Evolutionary conservation across 2,113 vertebrate genomes (phyloP).

Genomic region (Grammomys dolichurus): DNA sequence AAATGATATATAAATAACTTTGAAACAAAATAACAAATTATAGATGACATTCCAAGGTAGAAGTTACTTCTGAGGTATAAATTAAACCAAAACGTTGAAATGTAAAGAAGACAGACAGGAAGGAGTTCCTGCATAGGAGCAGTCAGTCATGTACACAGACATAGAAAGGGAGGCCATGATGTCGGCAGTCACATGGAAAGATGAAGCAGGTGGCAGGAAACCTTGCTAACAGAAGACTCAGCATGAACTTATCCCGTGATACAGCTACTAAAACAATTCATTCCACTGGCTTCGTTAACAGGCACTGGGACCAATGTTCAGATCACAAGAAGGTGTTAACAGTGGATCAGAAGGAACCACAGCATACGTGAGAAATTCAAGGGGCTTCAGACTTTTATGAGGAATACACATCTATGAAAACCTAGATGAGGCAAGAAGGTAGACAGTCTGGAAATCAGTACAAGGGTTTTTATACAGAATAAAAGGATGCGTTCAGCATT

Average conservation of each 20-base stretch:
- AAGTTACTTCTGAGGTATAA: constrained; percentile 33
- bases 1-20: not conserved
- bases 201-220: not conserved
- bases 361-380: not conserved
- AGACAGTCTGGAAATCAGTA: not conserved
- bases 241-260: not conserved
- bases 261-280: not conserved
- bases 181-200: not conserved
- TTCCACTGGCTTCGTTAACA: not conserved
- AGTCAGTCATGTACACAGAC: not conserved
- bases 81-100: not conserved
- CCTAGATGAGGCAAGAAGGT: not conserved
- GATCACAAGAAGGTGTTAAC: not conserved
- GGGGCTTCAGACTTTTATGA: not conserved
- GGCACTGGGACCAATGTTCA: not conserved
- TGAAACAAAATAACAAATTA: constrained; percentile 31
- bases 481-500: not conserved
- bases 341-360: not conserved
- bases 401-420: not conserved
- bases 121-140: not conserved
- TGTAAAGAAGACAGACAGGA: not conserved
- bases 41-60: not conserved
- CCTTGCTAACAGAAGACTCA: not conserved
- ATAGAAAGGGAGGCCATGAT: not conserved
- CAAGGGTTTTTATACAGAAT: not conserved